A percentile compares a stretch with the other conserved stretches of the same genome.
phyloP scores from a whole-genome alignment of 1,140 invertebrate genomes.

The Frieseomelitta varia region DNA sequence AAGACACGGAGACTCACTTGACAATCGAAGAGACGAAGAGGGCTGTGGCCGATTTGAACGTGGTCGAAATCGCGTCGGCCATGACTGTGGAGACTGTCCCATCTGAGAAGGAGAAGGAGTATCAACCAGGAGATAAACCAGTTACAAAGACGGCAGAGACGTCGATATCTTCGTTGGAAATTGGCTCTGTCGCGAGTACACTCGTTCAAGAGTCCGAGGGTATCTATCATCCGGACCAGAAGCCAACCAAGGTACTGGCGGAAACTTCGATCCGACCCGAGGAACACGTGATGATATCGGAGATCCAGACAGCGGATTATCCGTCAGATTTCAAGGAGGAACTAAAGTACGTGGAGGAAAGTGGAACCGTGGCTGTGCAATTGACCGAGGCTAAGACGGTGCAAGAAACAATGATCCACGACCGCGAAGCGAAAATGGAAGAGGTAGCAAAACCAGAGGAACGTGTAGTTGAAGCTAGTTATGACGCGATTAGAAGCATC shows the following conservation, averaged over 20 bases:
- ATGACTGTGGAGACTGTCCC: conserved; percentile 83
- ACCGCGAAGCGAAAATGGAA: conserved; percentile 81
- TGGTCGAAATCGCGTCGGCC: conserved; percentile 84
- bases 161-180: conserved; percentile 82
- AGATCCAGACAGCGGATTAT: conserved; percentile 83
- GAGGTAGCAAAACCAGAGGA: conserved; percentile 72
- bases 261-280: conserved; percentile 81
- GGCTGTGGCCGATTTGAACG: conserved; percentile 83
- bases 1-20: conserved; percentile 84
- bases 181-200: conserved; percentile 82
- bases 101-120: conserved; percentile 84
- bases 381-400: conserved; percentile 84
- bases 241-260: conserved; percentile 81
- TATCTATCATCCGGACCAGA: conserved; percentile 76
- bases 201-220: conserved; percentile 84
- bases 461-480: conserved; percentile 75
- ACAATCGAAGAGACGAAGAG: conserved; percentile 76
- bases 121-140: conserved; percentile 77
- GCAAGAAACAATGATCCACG: conserved; percentile 82
- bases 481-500: conserved; percentile 80
- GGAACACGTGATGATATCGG: conserved; percentile 83
- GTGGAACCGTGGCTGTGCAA: conserved; percentile 79
- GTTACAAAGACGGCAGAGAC: conserved; percentile 81
- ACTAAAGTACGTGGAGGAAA: conserved; percentile 83
- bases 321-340: conserved; percentile 82